A percentile compares a stretch with the other conserved stretches of the same genome.
phyloP scores from a whole-genome alignment of 2,797 vertebrate species.

The Hydrophis major region DNA sequence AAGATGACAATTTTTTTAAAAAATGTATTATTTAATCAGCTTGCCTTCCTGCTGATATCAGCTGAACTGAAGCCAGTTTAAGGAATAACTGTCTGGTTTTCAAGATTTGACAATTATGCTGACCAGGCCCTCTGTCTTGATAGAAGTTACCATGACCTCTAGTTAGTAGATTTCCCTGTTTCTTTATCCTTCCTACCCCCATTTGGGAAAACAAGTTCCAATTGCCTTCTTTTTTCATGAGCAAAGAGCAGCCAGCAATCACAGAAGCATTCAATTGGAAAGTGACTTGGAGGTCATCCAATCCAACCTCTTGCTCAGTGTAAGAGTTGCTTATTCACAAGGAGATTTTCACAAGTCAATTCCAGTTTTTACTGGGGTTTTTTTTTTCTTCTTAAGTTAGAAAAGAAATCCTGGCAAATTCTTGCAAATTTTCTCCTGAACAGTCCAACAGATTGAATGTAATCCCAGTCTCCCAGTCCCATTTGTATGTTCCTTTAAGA shows the following conservation, averaged over 20 bases:
- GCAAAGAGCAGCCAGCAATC: background rate
- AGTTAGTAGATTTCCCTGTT: background rate
- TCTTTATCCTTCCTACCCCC: background rate
- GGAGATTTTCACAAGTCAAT: background rate
- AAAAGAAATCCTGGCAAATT: background rate
- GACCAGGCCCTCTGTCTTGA: background rate
- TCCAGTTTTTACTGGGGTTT: background rate
- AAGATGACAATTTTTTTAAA: background rate
- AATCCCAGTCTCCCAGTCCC: background rate
- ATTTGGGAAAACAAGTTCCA: background rate
- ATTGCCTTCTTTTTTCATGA: background rate
- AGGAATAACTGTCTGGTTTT: background rate
- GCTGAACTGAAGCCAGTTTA: background rate
- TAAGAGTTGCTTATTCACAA: background rate
- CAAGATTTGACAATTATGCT: background rate
- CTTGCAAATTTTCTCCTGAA: background rate
- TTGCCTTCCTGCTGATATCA: background rate
- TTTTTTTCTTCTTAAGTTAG: background rate
- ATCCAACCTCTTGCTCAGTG: background rate
- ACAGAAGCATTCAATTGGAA: background rate
- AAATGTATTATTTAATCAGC: background rate
- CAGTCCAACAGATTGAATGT: background rate
- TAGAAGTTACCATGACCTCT: background rate
- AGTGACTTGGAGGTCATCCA: background rate
- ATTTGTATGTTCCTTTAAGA: background rate